phyloP scores from a whole-genome alignment of 2,888 invertebrate species.

The Ophion costatus region DNA sequence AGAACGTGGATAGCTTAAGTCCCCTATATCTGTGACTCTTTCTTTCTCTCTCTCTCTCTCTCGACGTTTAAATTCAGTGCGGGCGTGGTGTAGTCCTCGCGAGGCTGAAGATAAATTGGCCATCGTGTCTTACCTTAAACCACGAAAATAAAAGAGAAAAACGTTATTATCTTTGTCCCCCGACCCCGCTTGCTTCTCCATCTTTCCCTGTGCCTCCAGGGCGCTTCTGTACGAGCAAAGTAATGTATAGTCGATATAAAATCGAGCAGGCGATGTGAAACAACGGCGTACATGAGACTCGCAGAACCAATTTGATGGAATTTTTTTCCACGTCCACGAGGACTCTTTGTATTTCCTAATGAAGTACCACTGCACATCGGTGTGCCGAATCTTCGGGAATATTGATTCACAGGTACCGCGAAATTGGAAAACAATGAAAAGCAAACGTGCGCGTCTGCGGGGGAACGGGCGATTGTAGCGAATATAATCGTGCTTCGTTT shows the following conservation, averaged over 20 bases:
- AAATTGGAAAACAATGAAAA: neutral
- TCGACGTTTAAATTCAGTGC: conserved; percentile 54
- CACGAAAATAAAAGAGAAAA: conserved; percentile 46
- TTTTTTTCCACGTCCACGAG: neutral
- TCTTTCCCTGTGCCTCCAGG: neutral
- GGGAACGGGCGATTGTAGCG: neutral
- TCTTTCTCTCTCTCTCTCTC: conserved; percentile 19
- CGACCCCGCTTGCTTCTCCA: neutral
- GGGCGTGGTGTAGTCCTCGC: conserved; percentile 48
- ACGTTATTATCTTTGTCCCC: conserved; percentile 41
- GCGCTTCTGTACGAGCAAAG: conserved; percentile 16
- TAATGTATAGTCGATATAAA: conserved; percentile 37
- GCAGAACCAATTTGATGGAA: neutral
- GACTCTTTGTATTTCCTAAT: neutral
- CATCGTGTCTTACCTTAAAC: conserved; percentile 49
- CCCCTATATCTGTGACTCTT: conserved; percentile 13
- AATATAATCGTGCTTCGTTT: conserved; percentile 44
- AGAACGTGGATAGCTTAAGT: conserved; percentile 36
- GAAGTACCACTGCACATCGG: neutral
- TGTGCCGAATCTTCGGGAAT: neutral
- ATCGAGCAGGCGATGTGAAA: conserved; percentile 9
- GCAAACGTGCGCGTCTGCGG: neutral
- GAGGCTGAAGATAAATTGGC: conserved; percentile 61
- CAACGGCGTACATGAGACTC: conserved; percentile 15
- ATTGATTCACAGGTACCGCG: neutral